Base-by-base conservation (phyloP, 2,888 invertebrate genomes). In the Trachelus tabidus region DNA sequence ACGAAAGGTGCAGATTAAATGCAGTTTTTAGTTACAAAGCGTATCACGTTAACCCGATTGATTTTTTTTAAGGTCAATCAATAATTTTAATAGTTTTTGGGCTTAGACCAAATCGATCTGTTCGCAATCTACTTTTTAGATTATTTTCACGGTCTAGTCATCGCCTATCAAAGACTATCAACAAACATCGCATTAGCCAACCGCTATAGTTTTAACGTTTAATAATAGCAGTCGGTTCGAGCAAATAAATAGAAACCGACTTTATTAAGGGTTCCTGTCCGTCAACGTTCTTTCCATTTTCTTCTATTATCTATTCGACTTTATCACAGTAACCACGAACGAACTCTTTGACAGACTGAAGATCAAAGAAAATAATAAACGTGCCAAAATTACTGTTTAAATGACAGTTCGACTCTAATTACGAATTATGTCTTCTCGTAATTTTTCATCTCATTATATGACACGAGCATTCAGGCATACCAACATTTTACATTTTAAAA, bases 231-330 rank as follows among this genome's bases (percentile, higher is more conserved):
- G 34, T 30, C 23, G 34, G 34, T 12, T 33, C 34, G 35, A 74
- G 74, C 23, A 74, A 74, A 74, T 37, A 74, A 74, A 74, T 37
- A 74, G 34, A 33, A 74, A 34, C 34, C 71, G 33, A 37, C 12
- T 23, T 74, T 34, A 35, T 74, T 74, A 74, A 74, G 35, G 74
- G 34, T 30, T 35, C 33, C 35, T 35, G 74, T 74, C 74, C 34
- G 35, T 74, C 74, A 30, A 34, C 34, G 4, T 12, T 34, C 4
- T 34, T 74, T 33, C 11, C 23, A 12, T 34, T 15, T 40, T 56
- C 9, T 9, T 23, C 56, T 56, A 15, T 23, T 56, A 2, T 56
- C 2, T 40, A 23, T 56, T 23, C 23, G 56, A 23, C 56, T 56
- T 23, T 23, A 56, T 23, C 23, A 15, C 56, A 9, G 23, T 23